Evolutionary conservation across 2,888 invertebrate genomes (phyloP).

Genomic region (Tubiluchus corallicola): DNA sequence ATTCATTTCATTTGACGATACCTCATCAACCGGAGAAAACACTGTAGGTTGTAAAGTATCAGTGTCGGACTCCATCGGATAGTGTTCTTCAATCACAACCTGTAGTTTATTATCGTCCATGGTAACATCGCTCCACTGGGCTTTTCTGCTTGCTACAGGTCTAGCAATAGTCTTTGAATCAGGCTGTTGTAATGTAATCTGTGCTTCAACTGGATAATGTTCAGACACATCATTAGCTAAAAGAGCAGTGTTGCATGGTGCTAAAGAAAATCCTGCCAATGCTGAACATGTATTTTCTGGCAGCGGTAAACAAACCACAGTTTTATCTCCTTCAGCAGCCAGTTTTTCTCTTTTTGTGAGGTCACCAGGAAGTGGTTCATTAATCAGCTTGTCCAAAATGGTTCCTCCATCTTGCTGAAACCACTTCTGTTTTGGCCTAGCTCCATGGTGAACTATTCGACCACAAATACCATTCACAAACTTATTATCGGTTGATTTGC

Average conservation of each 20-base stretch:
- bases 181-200: too few species aligned
- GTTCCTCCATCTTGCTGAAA: neutral
- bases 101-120: conserved; percentile 3
- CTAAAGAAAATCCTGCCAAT: neutral
- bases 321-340: neutral
- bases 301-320: too few species aligned
- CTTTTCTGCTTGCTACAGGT: neutral
- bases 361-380: neutral
- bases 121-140: neutral
- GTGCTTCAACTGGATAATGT: too few species aligned
- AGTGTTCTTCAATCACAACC: neutral
- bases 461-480: too few species aligned
- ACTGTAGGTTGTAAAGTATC: too few species aligned
- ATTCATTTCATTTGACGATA: too few species aligned
- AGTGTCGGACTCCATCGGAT: too few species aligned
- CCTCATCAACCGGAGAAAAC: too few species aligned
- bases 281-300: neutral
- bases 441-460: too few species aligned
- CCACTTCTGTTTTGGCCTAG: neutral
- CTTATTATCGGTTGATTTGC: too few species aligned
- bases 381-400: neutral
- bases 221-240: neutral
- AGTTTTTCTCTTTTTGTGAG: neutral
- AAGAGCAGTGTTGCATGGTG: too few species aligned
- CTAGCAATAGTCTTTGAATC: neutral